Evolutionary conservation across 2,797 vertebrate species (phyloP).

Genomic region (Eulemur coronatus): DNA sequence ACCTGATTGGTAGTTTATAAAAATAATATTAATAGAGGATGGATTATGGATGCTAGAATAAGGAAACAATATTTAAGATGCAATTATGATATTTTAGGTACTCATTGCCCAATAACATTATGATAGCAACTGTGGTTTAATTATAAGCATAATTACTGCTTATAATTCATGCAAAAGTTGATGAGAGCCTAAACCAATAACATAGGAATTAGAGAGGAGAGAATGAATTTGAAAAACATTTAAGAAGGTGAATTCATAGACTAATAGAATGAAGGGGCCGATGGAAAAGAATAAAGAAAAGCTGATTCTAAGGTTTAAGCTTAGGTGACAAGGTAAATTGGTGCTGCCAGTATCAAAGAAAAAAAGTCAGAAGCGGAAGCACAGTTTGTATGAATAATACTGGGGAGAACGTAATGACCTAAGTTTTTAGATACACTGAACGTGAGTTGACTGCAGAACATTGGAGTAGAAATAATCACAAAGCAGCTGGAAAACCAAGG

Average conservation of each 20-base stretch:
- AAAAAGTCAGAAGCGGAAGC: background rate
- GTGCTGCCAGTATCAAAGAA: background rate
- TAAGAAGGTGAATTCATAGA: slow-evolving; percentile 33
- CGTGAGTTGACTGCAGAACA: slow-evolving; percentile 5
- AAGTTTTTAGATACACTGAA: background rate
- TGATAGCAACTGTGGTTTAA: background rate
- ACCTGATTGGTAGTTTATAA: background rate
- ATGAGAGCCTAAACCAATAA: background rate
- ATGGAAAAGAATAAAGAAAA: slow-evolving; percentile 42
- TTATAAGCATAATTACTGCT: slow-evolving; percentile 28
- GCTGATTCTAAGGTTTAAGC: background rate
- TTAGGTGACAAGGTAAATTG: background rate
- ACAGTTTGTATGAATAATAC: background rate
- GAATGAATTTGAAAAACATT: slow-evolving; percentile 37
- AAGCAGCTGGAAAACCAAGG: slow-evolving; percentile 20
- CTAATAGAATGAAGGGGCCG: background rate
- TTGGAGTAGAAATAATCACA: background rate
- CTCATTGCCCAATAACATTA: background rate
- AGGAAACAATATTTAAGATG: slow-evolving; percentile 10
- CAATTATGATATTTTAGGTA: background rate
- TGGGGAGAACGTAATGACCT: background rate
- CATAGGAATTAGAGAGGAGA: slow-evolving; percentile 8
- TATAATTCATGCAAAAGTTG: slow-evolving; percentile 11
- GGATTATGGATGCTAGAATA: background rate
- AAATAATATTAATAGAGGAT: background rate